Percentiles rank a stretch among this genome's conserved stretches.
Evolutionary conservation across 1,140 invertebrate genomes (phyloP).

Genomic region (Diachasma alloeum): DNA sequence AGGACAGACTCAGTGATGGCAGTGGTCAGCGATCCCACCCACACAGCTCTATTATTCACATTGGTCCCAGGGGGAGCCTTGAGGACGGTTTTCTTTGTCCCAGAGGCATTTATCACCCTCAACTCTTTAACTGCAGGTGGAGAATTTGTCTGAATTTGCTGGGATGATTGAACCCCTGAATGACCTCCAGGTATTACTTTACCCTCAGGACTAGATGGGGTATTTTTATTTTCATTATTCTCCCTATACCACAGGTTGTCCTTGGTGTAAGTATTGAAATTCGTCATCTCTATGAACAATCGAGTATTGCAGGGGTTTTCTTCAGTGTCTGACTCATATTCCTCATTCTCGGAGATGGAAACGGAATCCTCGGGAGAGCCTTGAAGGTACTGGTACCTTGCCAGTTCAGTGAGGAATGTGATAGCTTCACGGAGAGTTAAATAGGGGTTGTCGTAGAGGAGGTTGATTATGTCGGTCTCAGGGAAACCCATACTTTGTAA

Average conservation of each 20-base stretch:
- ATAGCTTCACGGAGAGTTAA: background rate
- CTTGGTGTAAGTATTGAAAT: background rate
- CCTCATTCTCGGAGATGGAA: background rate
- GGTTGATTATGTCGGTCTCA: background rate
- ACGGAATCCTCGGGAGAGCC: background rate
- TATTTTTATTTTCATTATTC: background rate
- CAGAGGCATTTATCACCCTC: constrained; percentile 3
- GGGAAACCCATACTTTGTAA: constrained; percentile 10
- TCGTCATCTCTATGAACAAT: background rate
- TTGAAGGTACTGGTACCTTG: background rate
- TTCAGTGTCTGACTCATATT: constrained; percentile 13
- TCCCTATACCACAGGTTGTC: background rate
- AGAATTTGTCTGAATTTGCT: background rate
- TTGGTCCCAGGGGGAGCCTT: background rate
- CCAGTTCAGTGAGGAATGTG: background rate
- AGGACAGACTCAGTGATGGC: background rate
- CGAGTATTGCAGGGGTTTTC: background rate
- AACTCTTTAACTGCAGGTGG: background rate
- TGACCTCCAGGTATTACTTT: background rate
- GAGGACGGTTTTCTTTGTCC: background rate
- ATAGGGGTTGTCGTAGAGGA: background rate
- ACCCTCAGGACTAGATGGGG: too few species aligned
- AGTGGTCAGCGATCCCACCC: background rate
- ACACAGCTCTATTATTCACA: constrained; percentile 4
- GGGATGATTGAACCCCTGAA: background rate